A percentile compares a stretch with the other conserved stretches of the same genome.
Evolutionary conservation across 2,888 invertebrate species (phyloP).

Genomic region (Plebejus argus): DNA sequence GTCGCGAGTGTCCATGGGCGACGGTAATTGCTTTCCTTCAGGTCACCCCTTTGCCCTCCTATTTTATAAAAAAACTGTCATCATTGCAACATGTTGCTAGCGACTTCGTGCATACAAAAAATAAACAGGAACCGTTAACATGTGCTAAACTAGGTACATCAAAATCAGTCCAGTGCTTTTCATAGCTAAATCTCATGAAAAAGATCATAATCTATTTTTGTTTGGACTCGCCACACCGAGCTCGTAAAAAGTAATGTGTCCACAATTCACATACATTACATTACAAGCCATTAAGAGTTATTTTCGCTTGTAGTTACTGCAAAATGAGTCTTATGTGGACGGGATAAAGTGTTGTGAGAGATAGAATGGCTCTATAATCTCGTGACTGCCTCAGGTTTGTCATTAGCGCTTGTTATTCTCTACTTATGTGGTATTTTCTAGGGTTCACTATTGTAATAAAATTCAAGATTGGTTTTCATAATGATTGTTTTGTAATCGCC

Average conservation of each 20-base stretch:
- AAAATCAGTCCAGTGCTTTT: not conserved
- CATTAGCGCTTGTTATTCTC: not conserved
- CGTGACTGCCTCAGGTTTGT: conserved; percentile 14
- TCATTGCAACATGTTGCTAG: too few relatives aligned
- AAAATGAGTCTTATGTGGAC: not conserved
- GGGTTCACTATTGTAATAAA: not conserved
- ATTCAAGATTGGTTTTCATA: not conserved
- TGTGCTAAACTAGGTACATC: not conserved
- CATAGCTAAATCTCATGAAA: not conserved
- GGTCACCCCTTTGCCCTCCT: too few relatives aligned
- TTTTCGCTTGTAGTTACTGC: not conserved
- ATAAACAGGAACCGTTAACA: too few relatives aligned
- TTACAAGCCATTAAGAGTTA: not conserved
- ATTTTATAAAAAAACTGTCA: too few relatives aligned
- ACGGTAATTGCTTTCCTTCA: too few relatives aligned
- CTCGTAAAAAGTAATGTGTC: conserved; percentile 8
- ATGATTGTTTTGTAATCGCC: too few relatives aligned
- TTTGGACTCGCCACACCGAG: not conserved
- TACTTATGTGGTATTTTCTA: conserved; percentile 1
- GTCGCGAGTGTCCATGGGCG: too few relatives aligned
- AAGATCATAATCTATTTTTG: not conserved
- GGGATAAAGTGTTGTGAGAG: not conserved
- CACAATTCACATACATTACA: conserved; percentile 2
- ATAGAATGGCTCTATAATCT: not conserved
- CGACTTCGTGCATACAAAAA: too few relatives aligned